A percentile compares a stretch with the other conserved stretches of the same genome.
phyloP scores from a whole-genome alignment of 2,797 vertebrate species.

The Clarias platycephalus region DNA sequence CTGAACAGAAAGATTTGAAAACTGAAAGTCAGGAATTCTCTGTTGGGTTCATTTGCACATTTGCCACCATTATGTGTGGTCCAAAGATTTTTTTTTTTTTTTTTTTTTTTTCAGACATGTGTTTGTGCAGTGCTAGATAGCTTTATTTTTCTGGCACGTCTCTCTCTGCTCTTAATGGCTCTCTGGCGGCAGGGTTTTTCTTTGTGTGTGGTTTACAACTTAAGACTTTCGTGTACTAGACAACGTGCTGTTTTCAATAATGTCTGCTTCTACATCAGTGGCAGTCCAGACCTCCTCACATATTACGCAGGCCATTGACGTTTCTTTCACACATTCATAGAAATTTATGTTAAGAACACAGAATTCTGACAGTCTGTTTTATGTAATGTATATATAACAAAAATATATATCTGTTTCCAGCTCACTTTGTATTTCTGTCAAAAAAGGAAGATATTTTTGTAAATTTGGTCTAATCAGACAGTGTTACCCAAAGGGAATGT shows the following conservation, averaged over 20 bases:
- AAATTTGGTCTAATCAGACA: slow-evolving; percentile 65
- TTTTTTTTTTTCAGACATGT: slow-evolving; percentile 57
- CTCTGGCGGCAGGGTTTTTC: slow-evolving; percentile 67
- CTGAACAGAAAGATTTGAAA: slow-evolving; percentile 35
- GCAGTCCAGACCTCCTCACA: slow-evolving; percentile 57
- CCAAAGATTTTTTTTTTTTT: slow-evolving; percentile 58
- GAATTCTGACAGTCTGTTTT: slow-evolving; percentile 70
- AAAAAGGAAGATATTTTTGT: slow-evolving; percentile 56
- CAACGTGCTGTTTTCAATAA: slow-evolving; percentile 55
- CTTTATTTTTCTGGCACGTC: slow-evolving; percentile 71
- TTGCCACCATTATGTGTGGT: slow-evolving; percentile 72
- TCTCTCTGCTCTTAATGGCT: slow-evolving; percentile 64
- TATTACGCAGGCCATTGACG: slow-evolving; percentile 65
- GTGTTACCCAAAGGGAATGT: slow-evolving; percentile 57
- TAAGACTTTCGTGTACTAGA: slow-evolving; percentile 59
- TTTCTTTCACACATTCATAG: slow-evolving; percentile 55
- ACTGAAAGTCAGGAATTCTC: slow-evolving; percentile 55
- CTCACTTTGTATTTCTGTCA: slow-evolving; percentile 32
- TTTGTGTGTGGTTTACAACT: slow-evolving; percentile 67
- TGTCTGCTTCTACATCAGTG: slow-evolving; percentile 51
- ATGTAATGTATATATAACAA: slow-evolving; percentile 48
- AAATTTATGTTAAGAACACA: slow-evolving; percentile 59
- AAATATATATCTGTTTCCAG: slow-evolving; percentile 57
- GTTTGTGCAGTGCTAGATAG: slow-evolving; percentile 68
- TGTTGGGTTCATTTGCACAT: slow-evolving; percentile 60